Evolutionary conservation across 2,113 vertebrate species (phyloP).

Genomic region (Centropristis striata): DNA sequence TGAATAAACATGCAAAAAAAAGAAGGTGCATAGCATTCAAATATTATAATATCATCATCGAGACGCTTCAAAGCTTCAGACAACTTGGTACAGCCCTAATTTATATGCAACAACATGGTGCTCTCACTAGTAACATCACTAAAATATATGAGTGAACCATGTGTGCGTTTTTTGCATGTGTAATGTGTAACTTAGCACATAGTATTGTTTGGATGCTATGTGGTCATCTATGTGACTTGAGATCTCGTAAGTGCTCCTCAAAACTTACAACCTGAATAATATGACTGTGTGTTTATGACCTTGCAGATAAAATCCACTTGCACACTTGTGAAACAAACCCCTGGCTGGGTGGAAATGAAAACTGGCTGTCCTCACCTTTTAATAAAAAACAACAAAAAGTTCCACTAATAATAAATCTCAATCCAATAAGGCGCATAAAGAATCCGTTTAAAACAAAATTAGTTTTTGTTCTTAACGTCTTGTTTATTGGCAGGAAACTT

Average conservation of each 20-base stretch:
- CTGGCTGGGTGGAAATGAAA: slow-evolving; percentile 20
- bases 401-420: slow-evolving; percentile 5
- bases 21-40: no score
- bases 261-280: neutral
- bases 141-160: neutral
- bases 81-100: no score
- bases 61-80: no score
- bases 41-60: no score
- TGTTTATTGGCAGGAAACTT: slow-evolving; percentile 13
- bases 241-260: neutral
- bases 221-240: neutral
- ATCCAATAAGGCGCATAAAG: slow-evolving; percentile 6
- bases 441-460: neutral
- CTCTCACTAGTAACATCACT: neutral
- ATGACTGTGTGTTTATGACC: slow-evolving; percentile 14
- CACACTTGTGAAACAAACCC: slow-evolving; percentile 26
- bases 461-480: slow-evolving; percentile 26
- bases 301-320: neutral
- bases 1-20: no score
- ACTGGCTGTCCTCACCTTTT: neutral
- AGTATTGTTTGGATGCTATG: neutral
- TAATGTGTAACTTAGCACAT: neutral
- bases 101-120: neutral
- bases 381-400: neutral
- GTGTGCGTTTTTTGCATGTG: neutral